A percentile compares a stretch with the other conserved stretches of the same genome.
Conservation (phyloP, 2,888 invertebrate genomes). For the Drosophila percnosoma region DNA sequence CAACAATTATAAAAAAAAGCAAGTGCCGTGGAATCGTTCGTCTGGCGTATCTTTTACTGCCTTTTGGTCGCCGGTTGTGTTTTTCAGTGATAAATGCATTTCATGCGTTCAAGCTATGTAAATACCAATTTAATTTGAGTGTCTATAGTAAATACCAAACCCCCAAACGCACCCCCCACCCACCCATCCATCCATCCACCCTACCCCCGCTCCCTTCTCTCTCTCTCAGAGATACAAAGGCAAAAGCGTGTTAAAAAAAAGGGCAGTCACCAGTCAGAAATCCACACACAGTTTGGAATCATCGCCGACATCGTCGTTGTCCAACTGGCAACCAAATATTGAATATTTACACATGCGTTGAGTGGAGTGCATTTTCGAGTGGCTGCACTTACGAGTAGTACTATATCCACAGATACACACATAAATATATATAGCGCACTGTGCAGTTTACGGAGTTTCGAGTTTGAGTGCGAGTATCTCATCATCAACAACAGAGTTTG, state of each 20-base stretch:
- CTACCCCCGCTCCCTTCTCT: neutral
- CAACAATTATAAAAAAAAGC: constrained; percentile 33
- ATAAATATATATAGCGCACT: constrained; percentile 5
- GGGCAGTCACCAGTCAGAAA: constrained; percentile 62
- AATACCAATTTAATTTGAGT: constrained; percentile 84
- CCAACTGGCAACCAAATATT: constrained; percentile 73
- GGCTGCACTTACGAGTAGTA: constrained; percentile 68
- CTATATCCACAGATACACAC: constrained; percentile 10
- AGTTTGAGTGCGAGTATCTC: constrained; percentile 31
- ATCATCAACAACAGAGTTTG: constrained; percentile 27
- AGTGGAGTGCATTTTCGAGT: constrained; percentile 77
- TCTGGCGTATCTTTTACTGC: constrained; percentile 42
- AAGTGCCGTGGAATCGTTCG: constrained; percentile 61
- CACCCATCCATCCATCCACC: neutral
- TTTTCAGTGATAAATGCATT: constrained; percentile 74
- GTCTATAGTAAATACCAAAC: constrained; percentile 67
- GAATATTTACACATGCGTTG: constrained; percentile 80
- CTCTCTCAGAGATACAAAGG: constrained; percentile 16
- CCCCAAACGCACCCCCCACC: constrained; percentile 30
- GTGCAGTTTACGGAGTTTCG: constrained; percentile 9
- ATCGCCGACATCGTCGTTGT: constrained; percentile 18
- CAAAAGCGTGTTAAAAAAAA: constrained; percentile 40
- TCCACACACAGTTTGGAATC: constrained; percentile 34
- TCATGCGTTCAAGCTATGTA: constrained; percentile 79
- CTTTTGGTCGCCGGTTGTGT: constrained; percentile 25